These are phyloP conservation scores for Alosa alosa DNA, from an alignment of 2,113 vertebrate genomes.

Conservation along the genomic window DNA sequence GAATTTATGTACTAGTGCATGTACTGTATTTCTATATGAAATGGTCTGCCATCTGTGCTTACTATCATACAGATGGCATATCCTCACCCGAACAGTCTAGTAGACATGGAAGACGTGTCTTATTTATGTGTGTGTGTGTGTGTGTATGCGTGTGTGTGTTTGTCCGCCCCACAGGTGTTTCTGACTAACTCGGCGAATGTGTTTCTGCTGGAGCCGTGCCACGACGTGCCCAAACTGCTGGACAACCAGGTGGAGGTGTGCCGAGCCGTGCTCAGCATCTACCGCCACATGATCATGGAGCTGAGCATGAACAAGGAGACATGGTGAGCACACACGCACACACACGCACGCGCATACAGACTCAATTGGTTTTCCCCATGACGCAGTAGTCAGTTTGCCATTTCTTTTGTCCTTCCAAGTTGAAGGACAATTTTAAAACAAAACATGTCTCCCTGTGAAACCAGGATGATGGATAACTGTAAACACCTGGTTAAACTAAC, in stretches of 20 bases:
- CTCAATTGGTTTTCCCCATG: no score
- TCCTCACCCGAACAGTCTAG: no score
- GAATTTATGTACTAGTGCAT: neutral
- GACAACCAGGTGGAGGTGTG: constrained; percentile 96
- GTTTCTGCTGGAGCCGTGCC: constrained; percentile 92
- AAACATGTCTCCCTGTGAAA: no score
- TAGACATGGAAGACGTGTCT: neutral
- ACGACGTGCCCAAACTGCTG: constrained; percentile 86
- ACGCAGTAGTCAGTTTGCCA: neutral
- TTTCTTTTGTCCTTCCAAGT: no score
- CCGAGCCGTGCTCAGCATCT: constrained; percentile 90
- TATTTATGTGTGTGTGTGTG: neutral
- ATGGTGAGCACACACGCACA: constrained; percentile 71
- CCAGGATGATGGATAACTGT: no score
- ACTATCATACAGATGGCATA: no score
- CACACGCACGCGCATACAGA: neutral
- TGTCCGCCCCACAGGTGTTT: constrained; percentile 79
- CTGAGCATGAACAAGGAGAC: constrained; percentile 89
- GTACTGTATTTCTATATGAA: neutral
- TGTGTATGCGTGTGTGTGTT: neutral
- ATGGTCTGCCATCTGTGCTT: no score
- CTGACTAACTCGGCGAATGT: constrained; percentile 94
- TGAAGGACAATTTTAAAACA: no score
- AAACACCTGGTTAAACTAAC: no score
- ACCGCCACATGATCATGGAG: constrained; percentile 97